Evolutionary conservation across 2,888 invertebrate genomes (phyloP).

Genomic region (Drosophila planitibia): DNA sequence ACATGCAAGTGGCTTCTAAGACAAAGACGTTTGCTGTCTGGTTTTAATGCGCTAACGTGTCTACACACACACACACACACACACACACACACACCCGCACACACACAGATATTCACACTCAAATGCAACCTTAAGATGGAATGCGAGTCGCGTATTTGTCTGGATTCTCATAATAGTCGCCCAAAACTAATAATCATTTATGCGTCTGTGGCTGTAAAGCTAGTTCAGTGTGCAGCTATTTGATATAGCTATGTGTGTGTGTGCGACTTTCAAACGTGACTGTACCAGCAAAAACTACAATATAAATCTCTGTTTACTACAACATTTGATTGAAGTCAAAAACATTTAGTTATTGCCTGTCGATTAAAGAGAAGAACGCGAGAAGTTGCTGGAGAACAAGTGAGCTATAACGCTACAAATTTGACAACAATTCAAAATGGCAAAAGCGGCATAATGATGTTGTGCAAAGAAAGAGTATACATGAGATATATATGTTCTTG

Average conservation of each 20-base stretch:
- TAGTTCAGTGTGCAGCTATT: background rate
- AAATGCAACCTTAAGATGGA: slow-evolving; percentile 1
- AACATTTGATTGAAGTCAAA: background rate
- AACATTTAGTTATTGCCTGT: background rate
- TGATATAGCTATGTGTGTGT: background rate
- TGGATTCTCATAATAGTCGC: slow-evolving; percentile 63
- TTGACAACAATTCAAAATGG: background rate
- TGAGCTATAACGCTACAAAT: background rate
- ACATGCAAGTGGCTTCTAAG: slow-evolving; percentile 42
- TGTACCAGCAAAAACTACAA: slow-evolving; percentile 2
- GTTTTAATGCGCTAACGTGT: slow-evolving; percentile 50
- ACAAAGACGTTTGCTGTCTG: slow-evolving; percentile 33
- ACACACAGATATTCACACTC: background rate
- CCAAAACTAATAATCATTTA: slow-evolving; percentile 74
- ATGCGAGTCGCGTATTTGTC: slow-evolving; percentile 35
- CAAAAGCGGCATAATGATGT: background rate
- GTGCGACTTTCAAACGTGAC: background rate
- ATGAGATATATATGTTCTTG: background rate
- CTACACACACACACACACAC: slow-evolving; percentile 7
- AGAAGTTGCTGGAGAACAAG: background rate
- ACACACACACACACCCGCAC: background rate
- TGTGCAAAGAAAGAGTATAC: background rate
- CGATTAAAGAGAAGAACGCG: background rate
- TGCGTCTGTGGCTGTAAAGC: slow-evolving; percentile 31
- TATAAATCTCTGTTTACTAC: too few relatives aligned